phyloP scores from a whole-genome alignment of 2,888 invertebrate genomes.

The Eretmocerus hayati region DNA sequence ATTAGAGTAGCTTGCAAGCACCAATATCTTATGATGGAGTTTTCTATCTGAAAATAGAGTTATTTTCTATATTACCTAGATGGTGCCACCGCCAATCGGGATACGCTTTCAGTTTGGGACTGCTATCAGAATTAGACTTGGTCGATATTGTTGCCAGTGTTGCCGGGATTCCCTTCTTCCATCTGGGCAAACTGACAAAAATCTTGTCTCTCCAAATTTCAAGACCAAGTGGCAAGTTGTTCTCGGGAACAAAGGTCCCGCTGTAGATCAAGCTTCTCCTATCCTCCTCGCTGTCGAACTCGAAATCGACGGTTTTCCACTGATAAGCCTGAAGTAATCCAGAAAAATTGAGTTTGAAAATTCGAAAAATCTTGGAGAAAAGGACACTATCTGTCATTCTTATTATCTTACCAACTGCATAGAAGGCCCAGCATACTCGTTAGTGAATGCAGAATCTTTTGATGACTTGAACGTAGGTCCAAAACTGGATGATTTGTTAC shows the following conservation, averaged over 20 bases:
- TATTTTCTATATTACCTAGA: no score
- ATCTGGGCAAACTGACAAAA: conserved; percentile 70
- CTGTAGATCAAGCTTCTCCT: conserved; percentile 55
- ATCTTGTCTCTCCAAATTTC: conserved; percentile 63
- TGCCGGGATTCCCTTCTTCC: conserved; percentile 69
- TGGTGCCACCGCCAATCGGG: conserved; percentile 67
- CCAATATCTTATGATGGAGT: no score
- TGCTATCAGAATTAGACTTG: conserved; percentile 49
- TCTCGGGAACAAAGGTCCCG: conserved; percentile 61
- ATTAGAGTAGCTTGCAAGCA: no score
- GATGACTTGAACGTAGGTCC: conserved; percentile 29
- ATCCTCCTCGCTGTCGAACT: conserved; percentile 56
- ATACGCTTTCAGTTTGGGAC: conserved; percentile 64
- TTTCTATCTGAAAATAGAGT: no score
- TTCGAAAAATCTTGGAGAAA: no score
- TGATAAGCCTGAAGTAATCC: conserved; percentile 51
- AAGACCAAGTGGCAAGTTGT: conserved; percentile 68
- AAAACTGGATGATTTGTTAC: conserved; percentile 24
- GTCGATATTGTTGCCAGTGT: conserved; percentile 63
- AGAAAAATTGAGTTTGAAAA: no score
- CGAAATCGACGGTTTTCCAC: conserved; percentile 71
- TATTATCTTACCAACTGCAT: conserved; percentile 36
- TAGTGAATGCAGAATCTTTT: conserved; percentile 22
- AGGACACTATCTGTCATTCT: no score
- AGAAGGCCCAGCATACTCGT: conserved; percentile 41